phyloP scores from a whole-genome alignment of 1,140 invertebrate genomes.

The Bombus superbus region DNA sequence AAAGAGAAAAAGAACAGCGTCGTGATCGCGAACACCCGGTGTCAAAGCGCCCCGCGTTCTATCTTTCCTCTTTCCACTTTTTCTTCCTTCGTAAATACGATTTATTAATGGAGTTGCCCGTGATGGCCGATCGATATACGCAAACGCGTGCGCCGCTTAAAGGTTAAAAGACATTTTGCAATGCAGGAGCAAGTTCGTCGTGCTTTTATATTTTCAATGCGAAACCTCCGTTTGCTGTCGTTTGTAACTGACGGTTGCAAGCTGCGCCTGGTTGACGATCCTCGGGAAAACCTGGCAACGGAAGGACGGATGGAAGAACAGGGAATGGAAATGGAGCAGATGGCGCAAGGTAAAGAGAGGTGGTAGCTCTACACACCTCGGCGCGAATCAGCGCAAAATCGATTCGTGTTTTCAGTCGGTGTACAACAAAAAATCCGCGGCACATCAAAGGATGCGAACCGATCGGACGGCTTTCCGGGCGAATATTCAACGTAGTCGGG shows the following conservation, averaged over 20 bases:
- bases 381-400: slow-evolving; percentile 44
- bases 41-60: background rate
- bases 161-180: slow-evolving; percentile 3
- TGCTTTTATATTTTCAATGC: slow-evolving; percentile 9
- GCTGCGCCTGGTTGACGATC: background rate
- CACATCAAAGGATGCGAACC: slow-evolving; percentile 60
- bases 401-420: slow-evolving; percentile 53
- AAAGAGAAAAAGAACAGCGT: background rate
- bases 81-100: background rate
- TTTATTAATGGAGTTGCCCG: slow-evolving; percentile 7
- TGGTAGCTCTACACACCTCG: slow-evolving; percentile 19
- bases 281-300: slow-evolving; percentile 16
- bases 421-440: slow-evolving; percentile 19
- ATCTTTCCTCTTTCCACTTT: background rate
- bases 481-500: slow-evolving; percentile 47
- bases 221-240: background rate
- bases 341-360: background rate
- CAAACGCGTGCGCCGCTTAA: background rate
- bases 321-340: background rate
- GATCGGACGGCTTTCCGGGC: slow-evolving; percentile 54
- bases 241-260: slow-evolving; percentile 8
- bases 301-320: background rate
- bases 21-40: background rate
- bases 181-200: background rate
- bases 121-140: background rate